Base-by-base conservation (phyloP, 2,888 invertebrate species). In the Dynastes tityus region DNA sequence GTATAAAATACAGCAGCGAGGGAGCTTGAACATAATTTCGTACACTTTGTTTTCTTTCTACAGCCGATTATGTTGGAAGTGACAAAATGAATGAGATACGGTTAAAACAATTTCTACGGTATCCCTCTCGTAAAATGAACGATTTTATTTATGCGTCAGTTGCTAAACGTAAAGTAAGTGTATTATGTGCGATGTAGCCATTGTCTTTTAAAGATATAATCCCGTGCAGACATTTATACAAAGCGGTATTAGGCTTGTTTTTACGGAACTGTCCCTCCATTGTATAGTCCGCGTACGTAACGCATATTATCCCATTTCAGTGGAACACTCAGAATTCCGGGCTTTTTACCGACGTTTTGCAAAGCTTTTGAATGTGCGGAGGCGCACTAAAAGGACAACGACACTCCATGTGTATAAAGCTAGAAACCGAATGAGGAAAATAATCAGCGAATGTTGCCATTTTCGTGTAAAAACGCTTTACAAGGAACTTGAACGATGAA, bases 221-320 rank as follows among this genome's bases (percentile, higher is more conserved):
- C 81, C 80, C 70, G 61, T 79, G 80, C 79, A 81, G 82, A 81
- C 80, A 79, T 81, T 82, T 77, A 76, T 49, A 79, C 82, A 81
- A 82, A 82, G 73, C 76, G 79, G 78, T 68, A 80, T 79, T 77
- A 78, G 75, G 70, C 76, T 29, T 70, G 78, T 76, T 80, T 80
- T 80, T 80, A 80, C 78, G 65, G 61, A 63, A 53, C 55, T 64
- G 58, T 71, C 71, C 73, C 73, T 65, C 64, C 73, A 78, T 78
- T 78, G 78, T 78, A 73, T 65, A 73, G 78, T 78, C 78, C n/a
- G 29, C 71, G 73, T 65, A 73, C 73, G 78, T 65, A 73, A 73
- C 53, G 73, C 78, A 73, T 73, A 78, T 78, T 78, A 78, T 63
- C 70, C 78, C 61, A 71, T 73, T 73, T 78, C 73, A 51, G 37